These are phyloP conservation scores for Rhabdomys pumilio DNA, from an alignment of 2,797 vertebrate species.

Conservation along the genomic window DNA sequence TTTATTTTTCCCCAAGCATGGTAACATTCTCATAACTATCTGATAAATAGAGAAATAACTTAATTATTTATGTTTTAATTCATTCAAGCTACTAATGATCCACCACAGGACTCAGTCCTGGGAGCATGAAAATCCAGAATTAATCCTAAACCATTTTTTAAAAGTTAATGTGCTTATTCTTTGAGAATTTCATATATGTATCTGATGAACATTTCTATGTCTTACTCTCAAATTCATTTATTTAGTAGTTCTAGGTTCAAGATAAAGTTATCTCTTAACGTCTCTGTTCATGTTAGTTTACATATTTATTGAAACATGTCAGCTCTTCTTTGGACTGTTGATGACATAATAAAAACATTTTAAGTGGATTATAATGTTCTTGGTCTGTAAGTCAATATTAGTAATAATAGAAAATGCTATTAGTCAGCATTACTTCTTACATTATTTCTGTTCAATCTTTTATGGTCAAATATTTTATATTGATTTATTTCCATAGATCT, in stretches of 20 bases:
- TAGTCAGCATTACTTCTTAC: neutral
- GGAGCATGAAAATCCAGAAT: neutral
- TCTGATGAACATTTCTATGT: too few relatives aligned
- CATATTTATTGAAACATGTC: neutral
- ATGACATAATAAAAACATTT: neutral
- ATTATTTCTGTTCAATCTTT: neutral
- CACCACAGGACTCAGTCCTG: neutral
- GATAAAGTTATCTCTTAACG: neutral
- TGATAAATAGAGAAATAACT: neutral
- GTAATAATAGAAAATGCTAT: neutral
- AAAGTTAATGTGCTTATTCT: neutral
- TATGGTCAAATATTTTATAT: neutral
- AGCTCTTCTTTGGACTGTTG: neutral
- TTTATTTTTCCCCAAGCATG: neutral
- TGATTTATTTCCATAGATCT: neutral
- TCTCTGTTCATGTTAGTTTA: conserved; percentile 1
- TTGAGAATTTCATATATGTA: neutral
- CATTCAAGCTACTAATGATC: neutral
- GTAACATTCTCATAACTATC: neutral
- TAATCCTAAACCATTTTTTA: neutral
- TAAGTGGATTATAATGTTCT: neutral
- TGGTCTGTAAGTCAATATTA: neutral
- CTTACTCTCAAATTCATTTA: neutral
- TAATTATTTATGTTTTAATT: conserved; percentile 42
- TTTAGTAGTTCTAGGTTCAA: neutral